These are phyloP conservation scores for Melangyna quadrimaculata DNA, from an alignment of 2,888 invertebrate species.

Conservation along the genomic window DNA sequence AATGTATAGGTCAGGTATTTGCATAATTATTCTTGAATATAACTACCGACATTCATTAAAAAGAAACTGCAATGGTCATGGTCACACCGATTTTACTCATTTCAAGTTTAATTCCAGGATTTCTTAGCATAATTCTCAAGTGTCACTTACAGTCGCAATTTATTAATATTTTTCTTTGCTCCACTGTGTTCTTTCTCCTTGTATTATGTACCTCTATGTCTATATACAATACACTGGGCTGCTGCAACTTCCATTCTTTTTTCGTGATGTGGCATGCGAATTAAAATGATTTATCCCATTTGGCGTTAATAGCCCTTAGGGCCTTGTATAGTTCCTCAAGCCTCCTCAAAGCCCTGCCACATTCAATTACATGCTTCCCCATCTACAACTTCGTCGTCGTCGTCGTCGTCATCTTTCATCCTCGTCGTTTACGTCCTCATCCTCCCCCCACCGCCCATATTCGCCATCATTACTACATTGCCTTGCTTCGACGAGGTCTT, in stretches of 20 bases:
- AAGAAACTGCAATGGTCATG: background rate
- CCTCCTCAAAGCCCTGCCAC: conserved; percentile 33
- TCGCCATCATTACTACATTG: conserved; percentile 1
- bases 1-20: too few species aligned
- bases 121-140: conserved; percentile 60
- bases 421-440: background rate
- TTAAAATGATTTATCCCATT: conserved; percentile 69
- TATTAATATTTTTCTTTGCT: conserved; percentile 59
- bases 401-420: background rate
- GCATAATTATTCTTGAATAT: too few species aligned
- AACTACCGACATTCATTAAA: too few species aligned
- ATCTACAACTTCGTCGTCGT: background rate
- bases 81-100: background rate
- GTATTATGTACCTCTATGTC: too few species aligned
- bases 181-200: conserved; percentile 16
- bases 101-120: conserved; percentile 46
- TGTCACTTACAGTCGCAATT: conserved; percentile 70
- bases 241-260: conserved; percentile 26
- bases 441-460: background rate
- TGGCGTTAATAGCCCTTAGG: conserved; percentile 65
- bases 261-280: conserved; percentile 60
- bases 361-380: conserved; percentile 53
- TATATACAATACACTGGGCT: too few species aligned
- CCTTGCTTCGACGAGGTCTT: conserved; percentile 2
- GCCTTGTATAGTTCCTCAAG: conserved; percentile 41